Evolutionary conservation across 2,888 invertebrate genomes (phyloP), one percentile per base, ranked within the genome.

Genomic region (Orthosia cruda): DNA sequence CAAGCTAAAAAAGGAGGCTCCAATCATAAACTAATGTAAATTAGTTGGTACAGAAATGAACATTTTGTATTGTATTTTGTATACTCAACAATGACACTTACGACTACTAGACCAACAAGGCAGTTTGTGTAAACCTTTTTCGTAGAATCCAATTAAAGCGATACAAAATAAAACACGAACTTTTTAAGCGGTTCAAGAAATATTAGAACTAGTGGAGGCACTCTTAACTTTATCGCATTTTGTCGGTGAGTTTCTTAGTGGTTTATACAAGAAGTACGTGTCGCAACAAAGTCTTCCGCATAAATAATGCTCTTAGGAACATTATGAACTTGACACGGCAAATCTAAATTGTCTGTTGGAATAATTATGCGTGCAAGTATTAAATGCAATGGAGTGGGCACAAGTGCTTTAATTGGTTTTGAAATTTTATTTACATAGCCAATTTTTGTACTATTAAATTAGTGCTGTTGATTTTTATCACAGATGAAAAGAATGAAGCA

Each of bases 121-220:
- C 26, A 23, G 68, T 72, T 59, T n/a, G 4, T n/a, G 26, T 62
- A 49, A 55, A 70, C 55, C 58, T 40, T 75, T 70, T 75, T 58
- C 13, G 15, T 63, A 26, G 40, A 64, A 85, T 72, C 45, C 74
- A 86, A 84, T 86, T 80, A 85, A 75, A 70, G 52, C 20, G 70
- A 67, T 72, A 58, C 23, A 54, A 82, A 81, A 85, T 85, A 84
- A 72, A 79, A 79, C 81, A 81, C 71, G 67, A 72, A 72, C 59
- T 72, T 76, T 75, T 69, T 69, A 79, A 78, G 67, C 58, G 55
- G 57, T 63, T 58, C 20, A 11, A 54, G 23, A 80, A 74, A 62
- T 82, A 82, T 82, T 57, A 70, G 32, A 80, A 69, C 71, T 79
- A 78, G 32, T 26, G 11, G 32, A 58, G 66, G 59, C 72, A 67